Conservation (phyloP, 2,888 invertebrate species). For the Heteromyza rotundicornis region DNA sequence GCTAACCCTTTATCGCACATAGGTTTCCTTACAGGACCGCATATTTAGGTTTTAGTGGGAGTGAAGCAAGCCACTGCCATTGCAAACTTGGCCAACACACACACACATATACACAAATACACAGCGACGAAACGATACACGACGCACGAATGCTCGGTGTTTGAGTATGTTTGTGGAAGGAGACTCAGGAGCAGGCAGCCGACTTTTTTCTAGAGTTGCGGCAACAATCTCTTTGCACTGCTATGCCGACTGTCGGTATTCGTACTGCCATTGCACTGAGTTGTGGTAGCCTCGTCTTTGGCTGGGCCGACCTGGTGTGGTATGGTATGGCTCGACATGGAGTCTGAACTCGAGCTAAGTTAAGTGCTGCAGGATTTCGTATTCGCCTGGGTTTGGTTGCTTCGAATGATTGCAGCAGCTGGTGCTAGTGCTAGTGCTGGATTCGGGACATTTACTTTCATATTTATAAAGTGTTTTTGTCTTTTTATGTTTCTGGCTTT, state of each 20-base stretch:
- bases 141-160: constrained; percentile 5
- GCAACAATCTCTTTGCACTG: constrained; percentile 5
- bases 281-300: neutral
- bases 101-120: neutral
- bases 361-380: too few species aligned
- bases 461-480: neutral
- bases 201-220: neutral
- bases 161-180: constrained; percentile 17
- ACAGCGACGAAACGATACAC: constrained; percentile 8
- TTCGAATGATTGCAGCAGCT: neutral
- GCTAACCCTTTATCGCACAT: constrained; percentile 65
- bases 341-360: too few species aligned
- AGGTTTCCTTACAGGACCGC: constrained; percentile 65
- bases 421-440: neutral
- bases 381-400: too few species aligned
- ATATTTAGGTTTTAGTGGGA: constrained; percentile 64
- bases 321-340: neutral
- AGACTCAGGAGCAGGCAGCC: too few species aligned
- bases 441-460: neutral
- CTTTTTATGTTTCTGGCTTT: constrained; percentile 2
- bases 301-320: neutral
- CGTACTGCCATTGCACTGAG: neutral
- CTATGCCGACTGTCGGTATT: neutral
- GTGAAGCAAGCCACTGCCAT: constrained; percentile 59
- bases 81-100: constrained; percentile 29